Evolutionary conservation across 2,113 vertebrate genomes (phyloP).

Genomic region (Pseudopipra pipra): DNA sequence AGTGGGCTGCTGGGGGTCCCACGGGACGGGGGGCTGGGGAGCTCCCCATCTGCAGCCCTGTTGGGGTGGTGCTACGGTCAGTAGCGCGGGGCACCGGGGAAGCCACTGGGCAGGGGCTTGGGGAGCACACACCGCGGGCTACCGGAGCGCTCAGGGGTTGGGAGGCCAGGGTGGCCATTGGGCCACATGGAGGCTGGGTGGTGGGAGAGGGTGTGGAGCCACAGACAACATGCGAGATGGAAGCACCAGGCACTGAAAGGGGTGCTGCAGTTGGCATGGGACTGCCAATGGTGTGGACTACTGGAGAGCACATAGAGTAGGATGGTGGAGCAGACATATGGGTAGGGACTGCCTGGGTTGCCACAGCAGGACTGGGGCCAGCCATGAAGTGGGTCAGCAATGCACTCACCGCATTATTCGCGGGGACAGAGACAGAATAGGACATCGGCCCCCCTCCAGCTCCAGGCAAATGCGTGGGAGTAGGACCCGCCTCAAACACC

Average conservation of each 20-base stretch:
- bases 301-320: neutral
- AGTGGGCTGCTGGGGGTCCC: conserved; percentile 1
- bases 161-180: neutral
- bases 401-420: conserved; percentile 50
- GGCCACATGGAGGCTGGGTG: neutral
- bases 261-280: neutral
- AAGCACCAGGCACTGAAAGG: neutral
- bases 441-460: neutral
- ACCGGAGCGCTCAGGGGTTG: neutral
- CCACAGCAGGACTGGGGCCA: neutral
- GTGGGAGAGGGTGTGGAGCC: neutral
- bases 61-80: neutral
- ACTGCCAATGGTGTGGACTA: neutral
- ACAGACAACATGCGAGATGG: neutral
- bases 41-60: neutral
- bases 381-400: conserved; percentile 51
- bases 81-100: neutral
- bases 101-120: neutral
- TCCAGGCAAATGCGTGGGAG: neutral
- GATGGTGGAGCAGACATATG: neutral
- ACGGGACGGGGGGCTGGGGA: neutral
- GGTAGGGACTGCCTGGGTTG: conserved; percentile 4
- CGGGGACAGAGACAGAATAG: conserved; percentile 54
- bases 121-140: neutral
- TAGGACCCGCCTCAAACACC: conserved; percentile 22